Base-by-base conservation (phyloP, 2,113 vertebrate genomes). In the Bubo scandiacus region DNA sequence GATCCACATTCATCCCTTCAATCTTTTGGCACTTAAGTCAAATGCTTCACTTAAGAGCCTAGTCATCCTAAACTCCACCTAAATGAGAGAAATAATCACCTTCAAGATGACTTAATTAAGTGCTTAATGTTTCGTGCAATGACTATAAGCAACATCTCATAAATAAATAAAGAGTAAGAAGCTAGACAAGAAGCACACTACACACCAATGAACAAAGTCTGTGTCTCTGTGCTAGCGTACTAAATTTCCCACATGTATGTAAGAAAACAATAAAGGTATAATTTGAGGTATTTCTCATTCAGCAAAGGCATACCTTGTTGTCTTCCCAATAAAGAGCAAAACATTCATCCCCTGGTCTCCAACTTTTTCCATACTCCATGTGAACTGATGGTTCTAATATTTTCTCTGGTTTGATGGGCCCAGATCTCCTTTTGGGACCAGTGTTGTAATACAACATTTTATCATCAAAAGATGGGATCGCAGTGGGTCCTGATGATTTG, bases 271-370 rank as follows among this genome's bases (percentile, higher is more conserved):
- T 7, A 57, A 40, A 55, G 8, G 7, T 34, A 79, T 10, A 54
- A 51, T 47, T 20, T 70, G 12, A 63, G 27, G 38, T 68, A 55
- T 1, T 66, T 71, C 14, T 67, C 58, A 62, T 54, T 68, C 52
- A 8, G 47, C 51, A 81, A 90, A 73, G 11, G 52, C 96, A 79
- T 98, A 99, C 99, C 99, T 99, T 99, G 95, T 99, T 99, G 95
- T 99, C 99, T 97, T 99, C 99, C 99, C 99, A 99, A 96, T 99
- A 99, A 92, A 99, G 98, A 80, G 99, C 99, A 97, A 99, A 98
- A 96, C 99, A 99, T 96, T 99, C 98, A 97, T 99, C 99, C 82
- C 99, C 99, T 38, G 99, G 98, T 98, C 98, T 99, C 99, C 99
- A 99, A 83, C 94, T 96, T 91, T 97, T 98, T 78, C 95, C 96